These are phyloP conservation scores for Drosophila nr. fundita DNA, from an alignment of 2,888 invertebrate genomes.

Conservation along the genomic window DNA sequence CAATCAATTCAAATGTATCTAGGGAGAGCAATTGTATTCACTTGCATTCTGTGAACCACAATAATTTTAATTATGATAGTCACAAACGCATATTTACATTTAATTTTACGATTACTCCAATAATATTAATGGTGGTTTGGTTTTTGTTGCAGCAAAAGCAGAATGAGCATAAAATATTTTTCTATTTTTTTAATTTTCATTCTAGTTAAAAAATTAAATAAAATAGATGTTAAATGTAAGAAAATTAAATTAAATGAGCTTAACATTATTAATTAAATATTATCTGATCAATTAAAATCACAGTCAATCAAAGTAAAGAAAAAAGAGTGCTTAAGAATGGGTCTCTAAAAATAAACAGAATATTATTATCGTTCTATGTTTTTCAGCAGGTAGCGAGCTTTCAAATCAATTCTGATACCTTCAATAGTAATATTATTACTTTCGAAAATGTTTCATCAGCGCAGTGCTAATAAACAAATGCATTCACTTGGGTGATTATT, in stretches of 20 bases:
- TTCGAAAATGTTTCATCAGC: conserved; percentile 37
- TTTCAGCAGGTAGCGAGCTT: conserved; percentile 17
- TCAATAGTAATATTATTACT: conserved; percentile 14
- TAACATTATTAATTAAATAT: not conserved
- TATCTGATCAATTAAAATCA: not conserved
- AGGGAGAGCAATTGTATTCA: conserved; percentile 43
- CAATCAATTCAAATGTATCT: conserved; percentile 52
- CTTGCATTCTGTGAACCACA: conserved; percentile 58
- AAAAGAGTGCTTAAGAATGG: not conserved
- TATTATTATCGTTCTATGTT: not conserved
- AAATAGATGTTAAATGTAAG: not conserved
- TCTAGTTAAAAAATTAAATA: not conserved
- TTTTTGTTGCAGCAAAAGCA: conserved; percentile 12
- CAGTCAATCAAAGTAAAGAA: not conserved
- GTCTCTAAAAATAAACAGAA: not conserved
- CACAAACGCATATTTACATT: conserved; percentile 64
- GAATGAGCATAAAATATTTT: not conserved
- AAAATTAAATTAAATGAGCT: not conserved
- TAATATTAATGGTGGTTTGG: conserved; percentile 12
- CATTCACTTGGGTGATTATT: conserved; percentile 69
- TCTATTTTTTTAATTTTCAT: not conserved
- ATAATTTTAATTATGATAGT: conserved; percentile 67
- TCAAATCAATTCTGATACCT: conserved; percentile 5
- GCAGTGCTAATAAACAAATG: conserved; percentile 69
- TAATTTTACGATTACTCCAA: conserved; percentile 57